Conservation (phyloP, 2,888 invertebrate genomes). For the Drosophila bunnanda region DNA sequence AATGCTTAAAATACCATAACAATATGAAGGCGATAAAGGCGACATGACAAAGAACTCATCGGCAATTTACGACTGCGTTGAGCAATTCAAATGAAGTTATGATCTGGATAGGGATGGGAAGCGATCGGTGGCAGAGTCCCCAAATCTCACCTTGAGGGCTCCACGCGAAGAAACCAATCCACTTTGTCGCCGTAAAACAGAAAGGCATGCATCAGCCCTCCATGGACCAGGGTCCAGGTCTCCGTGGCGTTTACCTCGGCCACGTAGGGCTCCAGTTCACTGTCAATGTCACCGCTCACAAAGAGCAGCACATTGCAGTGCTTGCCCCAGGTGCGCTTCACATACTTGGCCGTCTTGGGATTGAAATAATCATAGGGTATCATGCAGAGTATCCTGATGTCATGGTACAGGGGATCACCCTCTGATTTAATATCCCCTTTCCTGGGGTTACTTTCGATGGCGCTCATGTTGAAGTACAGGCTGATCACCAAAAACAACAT, state of each 20-base stretch:
- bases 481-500: slow-evolving; percentile 5
- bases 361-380: slow-evolving; percentile 83
- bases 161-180: slow-evolving; percentile 98
- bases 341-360: slow-evolving; percentile 95
- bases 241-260: slow-evolving; percentile 93
- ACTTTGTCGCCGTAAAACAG: slow-evolving; percentile 91
- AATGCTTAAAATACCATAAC: slow-evolving; percentile 70
- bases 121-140: neutral
- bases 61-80: slow-evolving; percentile 58
- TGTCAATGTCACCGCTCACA: slow-evolving; percentile 91
- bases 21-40: slow-evolving; percentile 65
- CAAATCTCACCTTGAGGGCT: slow-evolving; percentile 93
- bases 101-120: slow-evolving; percentile 1
- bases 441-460: neutral
- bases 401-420: slow-evolving; percentile 22
- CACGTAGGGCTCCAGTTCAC: slow-evolving; percentile 90
- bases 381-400: slow-evolving; percentile 95
- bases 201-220: slow-evolving; percentile 93
- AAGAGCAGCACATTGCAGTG: slow-evolving; percentile 93
- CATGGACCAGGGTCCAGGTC: slow-evolving; percentile 98
- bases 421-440: neutral
- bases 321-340: slow-evolving; percentile 96
- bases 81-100: slow-evolving; percentile 48
- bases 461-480: neutral
- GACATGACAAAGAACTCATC: slow-evolving; percentile 47